phyloP scores from a whole-genome alignment of 2,797 vertebrate genomes.

The Anguilla obscura region DNA sequence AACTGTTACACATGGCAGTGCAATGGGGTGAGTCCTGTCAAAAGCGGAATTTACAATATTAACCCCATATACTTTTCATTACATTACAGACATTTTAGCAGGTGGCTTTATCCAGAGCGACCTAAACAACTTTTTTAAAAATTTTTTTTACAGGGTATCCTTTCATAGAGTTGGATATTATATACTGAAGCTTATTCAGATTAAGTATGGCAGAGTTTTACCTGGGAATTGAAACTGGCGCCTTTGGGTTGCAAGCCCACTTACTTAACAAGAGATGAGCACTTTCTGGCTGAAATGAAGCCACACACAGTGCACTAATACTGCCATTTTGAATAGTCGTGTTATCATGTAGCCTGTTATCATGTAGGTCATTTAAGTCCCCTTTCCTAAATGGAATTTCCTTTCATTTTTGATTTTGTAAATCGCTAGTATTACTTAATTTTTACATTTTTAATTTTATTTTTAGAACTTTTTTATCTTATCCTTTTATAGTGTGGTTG shows the following conservation, averaged over 20 bases:
- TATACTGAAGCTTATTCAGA: neutral
- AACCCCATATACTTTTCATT: neutral
- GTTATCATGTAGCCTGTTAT: neutral
- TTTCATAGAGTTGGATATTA: neutral
- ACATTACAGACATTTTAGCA: neutral
- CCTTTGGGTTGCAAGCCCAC: neutral
- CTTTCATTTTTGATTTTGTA: no score
- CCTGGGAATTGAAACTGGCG: neutral
- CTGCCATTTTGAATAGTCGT: neutral
- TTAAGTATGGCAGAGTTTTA: neutral
- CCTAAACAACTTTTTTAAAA: neutral
- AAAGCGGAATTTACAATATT: conserved; percentile 40
- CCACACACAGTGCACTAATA: neutral
- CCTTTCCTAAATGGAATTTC: neutral
- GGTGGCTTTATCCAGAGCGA: neutral
- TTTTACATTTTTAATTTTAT: neutral
- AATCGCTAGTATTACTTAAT: neutral
- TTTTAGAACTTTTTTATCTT: neutral
- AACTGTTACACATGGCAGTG: conserved; percentile 36
- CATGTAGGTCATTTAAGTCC: neutral
- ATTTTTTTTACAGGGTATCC: neutral
- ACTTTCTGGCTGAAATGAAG: neutral
- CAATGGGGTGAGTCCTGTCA: conserved; percentile 41
- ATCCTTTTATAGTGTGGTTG: neutral
- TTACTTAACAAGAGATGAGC: neutral